phyloP scores from a whole-genome alignment of 2,797 vertebrate species.

The Megalops cyprinoides region DNA sequence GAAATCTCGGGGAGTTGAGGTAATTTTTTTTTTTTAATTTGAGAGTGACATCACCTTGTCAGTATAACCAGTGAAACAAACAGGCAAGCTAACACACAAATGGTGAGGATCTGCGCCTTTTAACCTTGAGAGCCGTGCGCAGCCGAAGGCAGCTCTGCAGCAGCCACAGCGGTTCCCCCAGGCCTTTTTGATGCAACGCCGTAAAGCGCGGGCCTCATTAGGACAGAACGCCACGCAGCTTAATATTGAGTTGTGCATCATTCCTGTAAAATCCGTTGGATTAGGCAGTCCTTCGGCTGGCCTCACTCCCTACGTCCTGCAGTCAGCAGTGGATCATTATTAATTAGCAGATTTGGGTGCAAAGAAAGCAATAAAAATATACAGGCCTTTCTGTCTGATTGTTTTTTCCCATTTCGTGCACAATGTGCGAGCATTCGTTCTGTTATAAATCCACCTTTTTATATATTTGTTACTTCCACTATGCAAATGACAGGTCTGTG shows the following conservation, averaged over 20 bases:
- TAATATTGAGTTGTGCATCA: not conserved
- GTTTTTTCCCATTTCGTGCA: not conserved
- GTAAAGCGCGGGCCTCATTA: not conserved
- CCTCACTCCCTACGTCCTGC: not conserved
- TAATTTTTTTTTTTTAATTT: too few relatives aligned
- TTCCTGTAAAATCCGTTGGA: not conserved
- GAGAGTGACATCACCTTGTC: not conserved
- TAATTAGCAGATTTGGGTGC: not conserved
- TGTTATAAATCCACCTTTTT: not conserved
- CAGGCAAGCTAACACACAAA: too few relatives aligned
- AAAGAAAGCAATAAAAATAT: constrained; percentile 2
- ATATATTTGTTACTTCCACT: not conserved
- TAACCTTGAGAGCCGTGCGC: not conserved
- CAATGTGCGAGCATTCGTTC: not conserved
- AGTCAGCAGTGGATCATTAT: not conserved
- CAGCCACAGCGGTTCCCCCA: not conserved
- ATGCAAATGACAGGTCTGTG: not conserved
- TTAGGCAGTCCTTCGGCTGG: not conserved
- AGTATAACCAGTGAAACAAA: not conserved
- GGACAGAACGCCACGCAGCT: not conserved
- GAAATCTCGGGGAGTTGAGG: too few relatives aligned
- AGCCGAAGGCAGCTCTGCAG: not conserved
- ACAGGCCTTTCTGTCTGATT: not conserved
- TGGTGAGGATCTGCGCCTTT: not conserved
- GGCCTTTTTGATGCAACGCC: not conserved